Percentiles rank a stretch among this genome's conserved stretches.
phyloP scores from a whole-genome alignment of 2,113 vertebrate species.

The Hylia prasina region DNA sequence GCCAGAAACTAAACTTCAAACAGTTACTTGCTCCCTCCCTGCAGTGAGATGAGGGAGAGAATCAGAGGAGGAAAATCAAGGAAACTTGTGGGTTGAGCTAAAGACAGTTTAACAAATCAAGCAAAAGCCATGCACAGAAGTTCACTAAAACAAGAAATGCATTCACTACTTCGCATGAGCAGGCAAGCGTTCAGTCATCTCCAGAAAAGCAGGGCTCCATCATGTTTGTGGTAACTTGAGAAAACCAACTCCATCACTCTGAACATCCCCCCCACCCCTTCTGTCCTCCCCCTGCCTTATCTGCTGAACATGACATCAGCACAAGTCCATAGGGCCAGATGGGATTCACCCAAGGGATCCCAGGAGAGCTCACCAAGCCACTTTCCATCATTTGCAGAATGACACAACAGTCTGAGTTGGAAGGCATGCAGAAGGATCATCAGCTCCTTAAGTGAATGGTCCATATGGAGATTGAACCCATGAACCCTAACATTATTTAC shows the following conservation, averaged over 20 bases:
- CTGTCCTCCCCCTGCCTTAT: not conserved
- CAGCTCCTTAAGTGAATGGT: not conserved
- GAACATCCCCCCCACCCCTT: not conserved
- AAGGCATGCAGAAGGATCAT: not conserved
- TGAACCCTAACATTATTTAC: not conserved
- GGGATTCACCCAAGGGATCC: not conserved
- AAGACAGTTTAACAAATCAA: not conserved
- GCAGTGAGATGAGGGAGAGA: not conserved
- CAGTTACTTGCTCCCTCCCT: not conserved
- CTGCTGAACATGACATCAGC: not conserved
- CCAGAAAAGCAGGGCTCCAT: not conserved
- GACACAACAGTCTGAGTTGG: not conserved
- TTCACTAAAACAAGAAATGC: not conserved
- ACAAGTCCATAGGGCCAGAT: fast-evolving
- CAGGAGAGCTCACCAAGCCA: not conserved
- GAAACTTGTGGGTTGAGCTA: not conserved
- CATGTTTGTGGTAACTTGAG: not conserved
- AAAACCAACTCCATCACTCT: not conserved
- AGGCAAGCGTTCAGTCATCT: not conserved
- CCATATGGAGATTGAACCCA: not conserved
- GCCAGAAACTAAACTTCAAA: not conserved
- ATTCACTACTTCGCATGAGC: not conserved
- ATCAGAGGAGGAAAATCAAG: not conserved
- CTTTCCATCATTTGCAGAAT: not conserved
- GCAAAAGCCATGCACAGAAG: not conserved